phyloP scores from a whole-genome alignment of 2,888 invertebrate species.

The Dasypolia templi region DNA sequence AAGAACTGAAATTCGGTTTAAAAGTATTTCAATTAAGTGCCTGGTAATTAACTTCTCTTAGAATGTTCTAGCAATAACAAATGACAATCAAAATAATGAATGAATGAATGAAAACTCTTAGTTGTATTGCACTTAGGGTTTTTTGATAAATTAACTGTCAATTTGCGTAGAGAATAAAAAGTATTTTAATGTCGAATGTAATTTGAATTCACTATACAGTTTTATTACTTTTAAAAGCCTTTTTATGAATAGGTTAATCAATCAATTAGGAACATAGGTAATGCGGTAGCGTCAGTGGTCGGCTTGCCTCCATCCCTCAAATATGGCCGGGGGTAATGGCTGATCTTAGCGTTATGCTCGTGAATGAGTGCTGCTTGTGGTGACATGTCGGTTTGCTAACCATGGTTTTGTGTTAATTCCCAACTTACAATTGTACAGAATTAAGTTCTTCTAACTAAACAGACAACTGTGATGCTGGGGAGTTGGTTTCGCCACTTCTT shows the following conservation, averaged over 20 bases:
- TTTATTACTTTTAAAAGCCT: slow-evolving; percentile 28
- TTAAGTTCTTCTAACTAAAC: no score
- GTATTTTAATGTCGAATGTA: slow-evolving; percentile 32
- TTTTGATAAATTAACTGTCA: slow-evolving; percentile 52
- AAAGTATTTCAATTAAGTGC: slow-evolving; percentile 62
- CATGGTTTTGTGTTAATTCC: no score
- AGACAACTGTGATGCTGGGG: no score
- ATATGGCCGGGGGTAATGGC: no score
- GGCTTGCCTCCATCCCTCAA: no score
- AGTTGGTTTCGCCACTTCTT: no score
- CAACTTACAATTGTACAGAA: no score
- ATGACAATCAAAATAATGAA: slow-evolving; percentile 51
- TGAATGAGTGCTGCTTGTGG: no score
- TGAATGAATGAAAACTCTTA: slow-evolving; percentile 37
- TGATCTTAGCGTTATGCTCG: no score
- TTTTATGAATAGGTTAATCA: slow-evolving; percentile 35
- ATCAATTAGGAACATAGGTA: slow-evolving; percentile 32
- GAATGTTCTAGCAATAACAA: slow-evolving; percentile 52
- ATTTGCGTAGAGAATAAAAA: slow-evolving; percentile 39
- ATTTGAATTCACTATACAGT: slow-evolving; percentile 42
- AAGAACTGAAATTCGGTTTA: slow-evolving; percentile 49
- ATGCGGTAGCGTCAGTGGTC: no score
- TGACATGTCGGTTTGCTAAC: no score
- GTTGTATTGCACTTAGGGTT: slow-evolving; percentile 37
- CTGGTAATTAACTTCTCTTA: slow-evolving; percentile 54